phyloP scores from a whole-genome alignment of 2,113 vertebrate species.

The Sinocyclocheilus maitianheensis region DNA sequence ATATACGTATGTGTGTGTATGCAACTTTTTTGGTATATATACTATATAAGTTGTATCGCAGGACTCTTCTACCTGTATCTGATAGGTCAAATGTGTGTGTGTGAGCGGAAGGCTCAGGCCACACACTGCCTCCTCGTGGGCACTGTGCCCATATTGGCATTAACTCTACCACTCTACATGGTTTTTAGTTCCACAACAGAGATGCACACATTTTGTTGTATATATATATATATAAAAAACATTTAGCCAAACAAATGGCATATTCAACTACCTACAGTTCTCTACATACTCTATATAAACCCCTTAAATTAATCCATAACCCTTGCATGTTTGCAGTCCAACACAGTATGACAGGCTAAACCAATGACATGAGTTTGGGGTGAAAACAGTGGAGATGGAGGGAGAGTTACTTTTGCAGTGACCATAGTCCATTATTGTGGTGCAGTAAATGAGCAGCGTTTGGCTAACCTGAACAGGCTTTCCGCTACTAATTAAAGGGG shows the following conservation, averaged over 20 bases:
- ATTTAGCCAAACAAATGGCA: not conserved
- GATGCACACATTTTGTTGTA: not conserved
- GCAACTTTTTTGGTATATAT: slow-evolving; percentile 45
- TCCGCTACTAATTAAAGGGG: not conserved
- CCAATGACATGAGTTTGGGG: not conserved
- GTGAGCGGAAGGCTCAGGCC: slow-evolving; percentile 58
- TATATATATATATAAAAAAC: too few relatives aligned
- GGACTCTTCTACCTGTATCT: not conserved
- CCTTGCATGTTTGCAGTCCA: not conserved
- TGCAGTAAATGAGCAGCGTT: not conserved
- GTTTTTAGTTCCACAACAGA: not conserved
- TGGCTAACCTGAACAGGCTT: not conserved
- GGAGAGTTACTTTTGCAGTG: not conserved
- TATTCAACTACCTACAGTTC: not conserved
- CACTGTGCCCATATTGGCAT: slow-evolving; percentile 71
- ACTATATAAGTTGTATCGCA: not conserved
- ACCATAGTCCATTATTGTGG: not conserved
- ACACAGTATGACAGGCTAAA: not conserved
- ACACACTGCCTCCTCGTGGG: slow-evolving; percentile 76
- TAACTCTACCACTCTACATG: slow-evolving; percentile 34
- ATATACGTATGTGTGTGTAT: not conserved
- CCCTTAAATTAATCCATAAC: not conserved
- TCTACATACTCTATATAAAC: not conserved
- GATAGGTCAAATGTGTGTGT: not conserved
- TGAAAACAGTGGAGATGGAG: not conserved